Conservation (phyloP, 2,113 vertebrate species). For the Naja naja region DNA sequence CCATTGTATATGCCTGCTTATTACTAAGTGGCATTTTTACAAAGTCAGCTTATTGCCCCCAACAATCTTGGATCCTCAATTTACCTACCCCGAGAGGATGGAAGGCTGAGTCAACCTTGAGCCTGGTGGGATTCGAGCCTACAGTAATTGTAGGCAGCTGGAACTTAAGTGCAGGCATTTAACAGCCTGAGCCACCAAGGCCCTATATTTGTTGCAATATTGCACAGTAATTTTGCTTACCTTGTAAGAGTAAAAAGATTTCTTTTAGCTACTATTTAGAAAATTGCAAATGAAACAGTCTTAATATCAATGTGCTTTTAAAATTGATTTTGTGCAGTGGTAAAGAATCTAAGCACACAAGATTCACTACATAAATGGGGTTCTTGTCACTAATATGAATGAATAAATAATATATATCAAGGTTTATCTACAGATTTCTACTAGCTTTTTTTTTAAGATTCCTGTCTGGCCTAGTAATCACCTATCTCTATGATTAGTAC, state of each 20-base stretch:
- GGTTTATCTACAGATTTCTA: not conserved
- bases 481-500: not conserved
- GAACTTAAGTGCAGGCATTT: too few relatives aligned
- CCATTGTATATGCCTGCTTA: too few relatives aligned
- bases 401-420: not conserved
- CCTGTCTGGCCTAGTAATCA: not conserved
- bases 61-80: too few relatives aligned
- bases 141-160: too few relatives aligned
- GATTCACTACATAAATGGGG: not conserved
- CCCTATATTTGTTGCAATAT: not conserved
- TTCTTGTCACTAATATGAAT: not conserved
- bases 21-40: too few relatives aligned
- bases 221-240: not conserved
- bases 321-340: conserved; percentile 6
- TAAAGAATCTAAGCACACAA: not conserved
- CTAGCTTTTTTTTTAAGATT: not conserved
- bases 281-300: conserved; percentile 34
- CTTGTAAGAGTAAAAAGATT: conserved; percentile 13
- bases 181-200: too few relatives aligned
- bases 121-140: too few relatives aligned
- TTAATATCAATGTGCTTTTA: conserved; percentile 31
- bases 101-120: too few relatives aligned
- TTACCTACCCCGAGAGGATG: too few relatives aligned
- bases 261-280: conserved; percentile 45
- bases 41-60: too few relatives aligned